Base-by-base conservation (phyloP, 1,140 invertebrate species). In the Hylaeus anthracinus region DNA sequence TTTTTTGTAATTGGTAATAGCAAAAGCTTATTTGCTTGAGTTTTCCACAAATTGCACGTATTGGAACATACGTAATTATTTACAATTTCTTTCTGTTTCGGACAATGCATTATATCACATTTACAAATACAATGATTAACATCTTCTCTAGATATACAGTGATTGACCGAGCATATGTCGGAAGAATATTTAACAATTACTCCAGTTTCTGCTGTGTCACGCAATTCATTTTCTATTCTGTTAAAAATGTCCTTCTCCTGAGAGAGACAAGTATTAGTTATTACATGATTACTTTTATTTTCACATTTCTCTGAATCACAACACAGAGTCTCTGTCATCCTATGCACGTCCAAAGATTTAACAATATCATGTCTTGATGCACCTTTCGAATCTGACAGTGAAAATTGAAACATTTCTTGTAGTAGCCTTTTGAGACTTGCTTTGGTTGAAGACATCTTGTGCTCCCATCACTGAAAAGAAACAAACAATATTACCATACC, bases 381-480 rank as follows among this genome's bases (percentile, higher is more conserved):
- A 67, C 56, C 69, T 67, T 73, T 69, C 43, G 41, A 48, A 41
- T 43, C n/a, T 66, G 45, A 53, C n/a, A 41, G 43, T 53, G 71
- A 76, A 61, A 41, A 66, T 45, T 45, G 51, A 78, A 84, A 71
- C 88, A 89, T 88, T 77, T 89, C 82, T 83, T 65, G 65, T 66
- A 64, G 43, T 66, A 64, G 51, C 78, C 64, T 79, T 86, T 60
- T 64, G 72, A 64, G 55, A 85, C 72, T 72, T 81, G 73, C 66
- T 83, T 55, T 56, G 69, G 55, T 86, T 63, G 76, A 73, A 73
- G 74, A 69, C 89, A 90, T 90, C 55, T 82, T 84, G 66, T 8
- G 15, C 61, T 88, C 70, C 84, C 87, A 86, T 89, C 81, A 90
- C 90, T 90, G 71, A 45, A 90, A 90, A 73, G 69, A 77, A 74